phyloP scores from a whole-genome alignment of 2,797 vertebrate species.

The Vultur gryphus region DNA sequence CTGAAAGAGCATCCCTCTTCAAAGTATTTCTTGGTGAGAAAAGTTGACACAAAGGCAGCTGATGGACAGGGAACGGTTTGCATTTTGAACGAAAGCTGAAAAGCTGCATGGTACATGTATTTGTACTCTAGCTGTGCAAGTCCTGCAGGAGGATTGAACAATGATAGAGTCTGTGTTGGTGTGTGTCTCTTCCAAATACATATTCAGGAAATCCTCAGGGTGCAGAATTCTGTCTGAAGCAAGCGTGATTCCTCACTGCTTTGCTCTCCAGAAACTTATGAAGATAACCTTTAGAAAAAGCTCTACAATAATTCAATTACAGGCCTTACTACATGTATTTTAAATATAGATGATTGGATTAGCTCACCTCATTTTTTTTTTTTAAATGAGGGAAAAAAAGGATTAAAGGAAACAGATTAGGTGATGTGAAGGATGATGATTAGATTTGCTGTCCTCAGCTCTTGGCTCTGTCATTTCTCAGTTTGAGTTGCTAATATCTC shows the following conservation, averaged over 20 bases:
- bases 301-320: background rate
- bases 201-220: background rate
- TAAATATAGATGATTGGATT: conserved; percentile 2
- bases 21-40: background rate
- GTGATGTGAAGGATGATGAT: background rate
- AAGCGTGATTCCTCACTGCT: background rate
- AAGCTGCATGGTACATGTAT: background rate
- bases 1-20: background rate
- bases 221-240: background rate
- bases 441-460: background rate
- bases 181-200: background rate
- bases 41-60: background rate
- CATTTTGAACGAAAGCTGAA: background rate
- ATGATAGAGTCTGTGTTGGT: background rate
- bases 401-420: background rate
- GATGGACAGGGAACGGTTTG: background rate
- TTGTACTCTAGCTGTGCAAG: background rate
- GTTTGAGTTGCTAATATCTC: background rate
- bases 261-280: background rate
- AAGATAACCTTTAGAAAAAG: conserved; percentile 9
- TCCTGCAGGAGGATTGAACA: background rate
- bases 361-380: background rate
- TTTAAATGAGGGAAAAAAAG: background rate
- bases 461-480: background rate
- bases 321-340: background rate